These are phyloP conservation scores for Desmophyllum pertusum DNA, from an alignment of 92 coral and sea anemone genomes.

Conservation along the genomic window DNA sequence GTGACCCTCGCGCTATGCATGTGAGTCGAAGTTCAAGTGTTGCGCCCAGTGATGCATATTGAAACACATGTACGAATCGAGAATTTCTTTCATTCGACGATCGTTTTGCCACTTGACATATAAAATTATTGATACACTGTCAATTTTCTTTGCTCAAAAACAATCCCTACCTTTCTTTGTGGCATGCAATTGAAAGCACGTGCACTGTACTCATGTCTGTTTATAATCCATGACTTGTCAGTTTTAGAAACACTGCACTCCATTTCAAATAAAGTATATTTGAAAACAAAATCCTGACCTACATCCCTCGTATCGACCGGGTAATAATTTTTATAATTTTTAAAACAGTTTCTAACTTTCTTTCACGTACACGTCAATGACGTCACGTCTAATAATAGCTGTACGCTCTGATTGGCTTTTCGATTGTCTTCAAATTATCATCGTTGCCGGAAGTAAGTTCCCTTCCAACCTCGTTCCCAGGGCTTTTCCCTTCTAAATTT, in stretches of 20 bases:
- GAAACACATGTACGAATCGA: too few species aligned
- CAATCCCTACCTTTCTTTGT: neutral
- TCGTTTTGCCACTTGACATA: neutral
- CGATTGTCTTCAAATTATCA: neutral
- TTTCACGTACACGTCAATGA: neutral
- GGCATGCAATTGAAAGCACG: neutral
- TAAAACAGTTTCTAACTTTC: neutral
- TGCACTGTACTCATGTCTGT: neutral
- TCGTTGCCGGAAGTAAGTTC: neutral
- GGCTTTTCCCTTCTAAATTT: too few species aligned
- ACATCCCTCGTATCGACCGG: neutral
- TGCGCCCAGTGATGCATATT: too few species aligned
- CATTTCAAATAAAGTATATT: neutral
- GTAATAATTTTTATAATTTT: too few species aligned
- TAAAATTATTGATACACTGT: neutral
- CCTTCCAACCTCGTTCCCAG: neutral
- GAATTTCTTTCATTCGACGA: neutral
- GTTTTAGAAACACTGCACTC: neutral
- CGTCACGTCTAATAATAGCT: neutral
- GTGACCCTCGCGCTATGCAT: too few species aligned
- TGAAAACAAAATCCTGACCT: too few species aligned
- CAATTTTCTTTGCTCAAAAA: neutral
- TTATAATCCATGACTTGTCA: neutral
- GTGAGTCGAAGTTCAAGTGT: too few species aligned
- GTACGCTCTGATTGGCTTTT: neutral